phyloP scores from a whole-genome alignment of 1,140 invertebrate species.

The Nebria ingens region DNA sequence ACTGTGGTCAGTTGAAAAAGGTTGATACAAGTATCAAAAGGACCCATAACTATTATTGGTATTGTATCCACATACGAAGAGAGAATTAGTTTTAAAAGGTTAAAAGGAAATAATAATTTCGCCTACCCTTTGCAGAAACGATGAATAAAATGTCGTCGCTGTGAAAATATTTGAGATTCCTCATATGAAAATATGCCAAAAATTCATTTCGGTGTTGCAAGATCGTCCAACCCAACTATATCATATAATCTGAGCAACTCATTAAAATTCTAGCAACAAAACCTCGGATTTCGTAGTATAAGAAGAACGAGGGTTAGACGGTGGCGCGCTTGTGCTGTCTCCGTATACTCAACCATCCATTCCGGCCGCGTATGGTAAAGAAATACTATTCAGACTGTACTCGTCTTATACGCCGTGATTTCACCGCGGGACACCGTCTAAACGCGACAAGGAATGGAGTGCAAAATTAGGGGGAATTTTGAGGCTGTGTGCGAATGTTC shows the following conservation, averaged over 20 bases:
- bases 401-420: neutral
- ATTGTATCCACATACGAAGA: too few species aligned
- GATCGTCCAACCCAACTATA: neutral
- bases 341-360: neutral
- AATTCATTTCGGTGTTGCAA: neutral
- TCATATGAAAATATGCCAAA: neutral
- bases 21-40: too few species aligned
- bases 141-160: too few species aligned
- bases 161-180: too few species aligned
- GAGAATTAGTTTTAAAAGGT: too few species aligned
- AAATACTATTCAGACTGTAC: neutral
- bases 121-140: too few species aligned
- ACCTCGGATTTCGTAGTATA: neutral
- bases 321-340: neutral
- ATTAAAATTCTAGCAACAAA: slow-evolving; percentile 5
- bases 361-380: neutral
- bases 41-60: too few species aligned
- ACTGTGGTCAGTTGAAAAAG: too few species aligned
- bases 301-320: neutral
- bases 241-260: slow-evolving; percentile 2
- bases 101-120: too few species aligned
- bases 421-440: neutral
- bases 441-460: too few species aligned
- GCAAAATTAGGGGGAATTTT: neutral
- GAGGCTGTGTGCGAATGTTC: too few species aligned